A percentile compares a stretch with the other conserved stretches of the same genome.
phyloP scores from a whole-genome alignment of 2,888 invertebrate genomes.

The Mellilla xanthometata region DNA sequence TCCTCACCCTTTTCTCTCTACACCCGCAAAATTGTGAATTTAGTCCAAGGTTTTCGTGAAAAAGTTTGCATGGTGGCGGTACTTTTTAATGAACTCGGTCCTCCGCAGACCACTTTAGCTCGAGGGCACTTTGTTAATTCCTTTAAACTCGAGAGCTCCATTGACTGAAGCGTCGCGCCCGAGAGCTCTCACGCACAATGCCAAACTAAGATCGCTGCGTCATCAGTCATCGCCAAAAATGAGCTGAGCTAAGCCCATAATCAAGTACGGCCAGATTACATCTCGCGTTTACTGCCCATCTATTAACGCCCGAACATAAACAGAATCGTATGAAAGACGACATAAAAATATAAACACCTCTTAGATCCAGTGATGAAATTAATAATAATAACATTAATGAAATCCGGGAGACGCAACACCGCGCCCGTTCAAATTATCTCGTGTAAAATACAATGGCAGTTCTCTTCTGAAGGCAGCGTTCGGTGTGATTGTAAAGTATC shows the following conservation, averaged over 20 bases:
- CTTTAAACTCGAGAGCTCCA: conserved; percentile 40
- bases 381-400: conserved; percentile 35
- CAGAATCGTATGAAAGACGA: conserved; percentile 28
- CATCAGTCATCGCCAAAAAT: conserved; percentile 29
- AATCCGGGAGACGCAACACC: conserved; percentile 13
- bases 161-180: conserved; percentile 30
- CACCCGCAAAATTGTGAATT: neutral
- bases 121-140: conserved; percentile 45
- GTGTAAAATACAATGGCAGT: conserved; percentile 16
- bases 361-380: conserved; percentile 32
- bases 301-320: conserved; percentile 29
- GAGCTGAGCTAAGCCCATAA: conserved; percentile 12
- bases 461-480: conserved; percentile 21
- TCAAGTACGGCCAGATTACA: conserved; percentile 12
- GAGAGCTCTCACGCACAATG: conserved; percentile 37
- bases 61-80: conserved; percentile 17
- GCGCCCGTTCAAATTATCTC: conserved; percentile 11
- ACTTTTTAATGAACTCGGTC: conserved; percentile 29
- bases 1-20: too few species aligned
- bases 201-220: conserved; percentile 36
- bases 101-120: conserved; percentile 34
- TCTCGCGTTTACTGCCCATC: conserved; percentile 24
- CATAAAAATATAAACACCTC: conserved; percentile 35
- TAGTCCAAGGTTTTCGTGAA: neutral
- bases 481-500: conserved; percentile 43